Evolutionary conservation across 35 echinoderm and acorn worm genomes (phyloP).

Genomic region (Strongylocentrotus purpuratus): DNA sequence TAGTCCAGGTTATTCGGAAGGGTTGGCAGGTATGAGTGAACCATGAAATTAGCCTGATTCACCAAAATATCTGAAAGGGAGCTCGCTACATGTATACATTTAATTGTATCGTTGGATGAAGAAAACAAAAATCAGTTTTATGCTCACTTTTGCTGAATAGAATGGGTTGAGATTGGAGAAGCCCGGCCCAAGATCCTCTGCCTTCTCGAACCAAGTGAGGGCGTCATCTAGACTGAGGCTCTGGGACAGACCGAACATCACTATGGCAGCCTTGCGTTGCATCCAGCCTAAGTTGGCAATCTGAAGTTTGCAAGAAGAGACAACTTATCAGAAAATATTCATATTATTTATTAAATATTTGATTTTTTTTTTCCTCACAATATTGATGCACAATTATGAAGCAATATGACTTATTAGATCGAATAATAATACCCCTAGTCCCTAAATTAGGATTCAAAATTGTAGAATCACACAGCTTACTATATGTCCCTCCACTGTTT

Average conservation of each 20-base stretch:
- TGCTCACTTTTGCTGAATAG: slow-evolving; percentile 70
- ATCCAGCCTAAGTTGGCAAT: slow-evolving; percentile 77
- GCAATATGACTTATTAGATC: no score
- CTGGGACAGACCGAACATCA: slow-evolving; percentile 65
- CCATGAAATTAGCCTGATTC: background rate
- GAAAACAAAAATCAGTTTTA: background rate
- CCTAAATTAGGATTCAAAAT: no score
- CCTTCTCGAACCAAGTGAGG: slow-evolving; percentile 70
- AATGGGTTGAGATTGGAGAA: slow-evolving; percentile 80
- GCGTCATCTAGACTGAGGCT: slow-evolving; percentile 72
- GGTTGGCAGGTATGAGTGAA: background rate
- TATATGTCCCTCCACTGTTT: no score
- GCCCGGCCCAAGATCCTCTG: slow-evolving; percentile 67
- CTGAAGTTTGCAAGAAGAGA: slow-evolving; percentile 31
- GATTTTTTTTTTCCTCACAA: no score
- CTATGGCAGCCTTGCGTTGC: slow-evolving; percentile 65
- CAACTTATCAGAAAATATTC: background rate
- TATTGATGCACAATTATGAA: no score
- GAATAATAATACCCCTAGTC: no score
- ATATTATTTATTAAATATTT: no score
- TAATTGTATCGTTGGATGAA: background rate
- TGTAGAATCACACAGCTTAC: no score
- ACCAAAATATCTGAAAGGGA: background rate
- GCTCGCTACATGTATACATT: background rate
- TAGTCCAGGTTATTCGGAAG: no score